A percentile compares a stretch with the other conserved stretches of the same genome.
Conservation (phyloP, 2,113 vertebrate genomes). For the Furnarius figulus region DNA sequence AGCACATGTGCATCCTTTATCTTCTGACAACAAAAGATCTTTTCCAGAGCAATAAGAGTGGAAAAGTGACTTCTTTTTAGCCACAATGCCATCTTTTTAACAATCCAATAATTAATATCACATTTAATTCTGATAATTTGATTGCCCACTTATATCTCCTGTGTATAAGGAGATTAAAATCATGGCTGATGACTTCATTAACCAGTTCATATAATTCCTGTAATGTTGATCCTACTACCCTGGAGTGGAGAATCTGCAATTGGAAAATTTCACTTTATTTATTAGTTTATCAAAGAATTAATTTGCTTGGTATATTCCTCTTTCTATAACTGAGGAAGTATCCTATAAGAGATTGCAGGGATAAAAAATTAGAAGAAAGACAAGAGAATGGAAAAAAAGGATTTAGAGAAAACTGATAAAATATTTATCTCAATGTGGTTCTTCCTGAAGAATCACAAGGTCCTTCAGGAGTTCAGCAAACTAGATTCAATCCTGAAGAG, state of each 20-base stretch:
- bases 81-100: not conserved
- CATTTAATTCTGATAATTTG: not conserved
- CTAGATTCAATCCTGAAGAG: not conserved
- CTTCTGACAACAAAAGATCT: not conserved
- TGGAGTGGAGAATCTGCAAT: not conserved
- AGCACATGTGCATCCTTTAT: not conserved
- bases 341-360: not conserved
- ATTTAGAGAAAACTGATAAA: not conserved
- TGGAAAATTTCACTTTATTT: not conserved
- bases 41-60: not conserved
- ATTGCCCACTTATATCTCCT: not conserved
- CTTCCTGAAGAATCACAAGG: not conserved
- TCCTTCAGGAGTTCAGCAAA: not conserved
- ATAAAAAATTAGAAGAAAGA: not conserved
- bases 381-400: not conserved
- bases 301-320: not conserved
- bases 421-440: not conserved
- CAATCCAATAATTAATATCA: not conserved
- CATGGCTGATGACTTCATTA: conserved; percentile 8
- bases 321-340: not conserved
- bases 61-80: not conserved
- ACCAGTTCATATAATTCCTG: not conserved
- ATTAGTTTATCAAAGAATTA: not conserved
- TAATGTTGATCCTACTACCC: not conserved
- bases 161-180: not conserved